Evolutionary conservation across 1,140 invertebrate species (phyloP).

Genomic region (Trachymyrmex cornetzi): DNA sequence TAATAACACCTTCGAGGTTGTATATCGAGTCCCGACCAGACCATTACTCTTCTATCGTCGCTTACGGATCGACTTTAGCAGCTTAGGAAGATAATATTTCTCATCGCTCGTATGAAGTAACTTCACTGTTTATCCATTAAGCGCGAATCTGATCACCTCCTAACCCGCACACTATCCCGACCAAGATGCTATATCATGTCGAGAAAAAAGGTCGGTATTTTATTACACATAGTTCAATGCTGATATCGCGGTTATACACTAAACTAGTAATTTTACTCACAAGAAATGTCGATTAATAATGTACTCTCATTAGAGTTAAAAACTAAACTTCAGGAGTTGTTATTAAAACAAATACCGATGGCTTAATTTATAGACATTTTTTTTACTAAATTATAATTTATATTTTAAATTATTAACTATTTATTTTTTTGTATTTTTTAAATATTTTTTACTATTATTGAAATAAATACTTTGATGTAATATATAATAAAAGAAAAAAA

Average conservation of each 20-base stretch:
- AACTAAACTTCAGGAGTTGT: not conserved
- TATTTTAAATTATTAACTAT: no score
- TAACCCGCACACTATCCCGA: constrained; percentile 21
- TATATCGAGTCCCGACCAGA: constrained; percentile 32
- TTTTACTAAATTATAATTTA: not conserved
- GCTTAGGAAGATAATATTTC: constrained; percentile 63
- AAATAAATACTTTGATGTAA: not conserved
- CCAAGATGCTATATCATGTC: constrained; percentile 25
- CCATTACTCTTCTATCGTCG: constrained; percentile 55
- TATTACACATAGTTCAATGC: constrained; percentile 26
- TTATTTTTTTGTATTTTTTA: not conserved
- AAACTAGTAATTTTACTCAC: constrained; percentile 1
- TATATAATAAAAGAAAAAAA: not conserved
- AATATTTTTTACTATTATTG: not conserved
- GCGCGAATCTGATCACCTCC: constrained; percentile 53
- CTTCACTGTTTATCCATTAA: constrained; percentile 63
- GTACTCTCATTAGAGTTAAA: not conserved
- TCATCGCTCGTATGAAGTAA: constrained; percentile 54
- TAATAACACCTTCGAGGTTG: constrained; percentile 20
- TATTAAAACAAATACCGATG: not conserved
- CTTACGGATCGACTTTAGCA: constrained; percentile 55
- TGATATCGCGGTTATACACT: constrained; percentile 6
- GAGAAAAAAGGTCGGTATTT: constrained; percentile 32
- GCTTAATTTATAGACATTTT: not conserved
- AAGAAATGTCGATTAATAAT: constrained; percentile 2